These are phyloP conservation scores for Hylaeus anthracinus DNA, from an alignment of 1,140 invertebrate species.

Conservation along the genomic window DNA sequence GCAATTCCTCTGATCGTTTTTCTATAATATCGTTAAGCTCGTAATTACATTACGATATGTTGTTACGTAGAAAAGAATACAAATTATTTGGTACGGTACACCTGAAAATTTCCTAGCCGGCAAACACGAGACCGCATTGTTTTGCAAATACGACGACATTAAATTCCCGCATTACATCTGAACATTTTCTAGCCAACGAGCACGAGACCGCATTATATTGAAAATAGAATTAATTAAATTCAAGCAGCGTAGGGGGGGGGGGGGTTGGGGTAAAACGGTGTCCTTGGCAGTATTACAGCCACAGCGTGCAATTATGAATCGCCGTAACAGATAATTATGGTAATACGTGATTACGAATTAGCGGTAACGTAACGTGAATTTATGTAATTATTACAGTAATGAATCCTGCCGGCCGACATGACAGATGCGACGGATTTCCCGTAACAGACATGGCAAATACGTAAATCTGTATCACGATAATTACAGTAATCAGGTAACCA, in stretches of 20 bases:
- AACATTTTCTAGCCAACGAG: too few species aligned
- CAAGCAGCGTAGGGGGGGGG: neutral
- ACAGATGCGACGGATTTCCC: conserved; percentile 57
- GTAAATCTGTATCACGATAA: conserved; percentile 62
- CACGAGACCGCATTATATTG: too few species aligned
- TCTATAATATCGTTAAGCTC: too few species aligned
- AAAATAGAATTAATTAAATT: conserved; percentile 15
- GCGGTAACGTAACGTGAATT: conserved; percentile 57
- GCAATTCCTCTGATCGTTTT: too few species aligned
- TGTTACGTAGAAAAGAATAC: too few species aligned
- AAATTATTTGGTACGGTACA: too few species aligned
- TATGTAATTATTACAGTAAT: conserved; percentile 61
- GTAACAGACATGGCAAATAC: conserved; percentile 54
- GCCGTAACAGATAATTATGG: conserved; percentile 54
- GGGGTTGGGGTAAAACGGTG: neutral
- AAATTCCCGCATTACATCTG: too few species aligned
- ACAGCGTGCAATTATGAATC: conserved; percentile 42
- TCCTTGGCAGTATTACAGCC: conserved; percentile 10
- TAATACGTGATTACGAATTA: conserved; percentile 55
- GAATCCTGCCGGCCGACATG: conserved; percentile 52
- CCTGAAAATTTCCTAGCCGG: too few species aligned
- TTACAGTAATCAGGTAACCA: conserved; percentile 49
- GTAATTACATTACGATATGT: too few species aligned
- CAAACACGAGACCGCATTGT: too few species aligned
- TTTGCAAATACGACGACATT: too few species aligned